Percentiles rank a stretch among this genome's conserved stretches.
phyloP scores from a whole-genome alignment of 2,113 vertebrate genomes.

The Lampris incognitus region DNA sequence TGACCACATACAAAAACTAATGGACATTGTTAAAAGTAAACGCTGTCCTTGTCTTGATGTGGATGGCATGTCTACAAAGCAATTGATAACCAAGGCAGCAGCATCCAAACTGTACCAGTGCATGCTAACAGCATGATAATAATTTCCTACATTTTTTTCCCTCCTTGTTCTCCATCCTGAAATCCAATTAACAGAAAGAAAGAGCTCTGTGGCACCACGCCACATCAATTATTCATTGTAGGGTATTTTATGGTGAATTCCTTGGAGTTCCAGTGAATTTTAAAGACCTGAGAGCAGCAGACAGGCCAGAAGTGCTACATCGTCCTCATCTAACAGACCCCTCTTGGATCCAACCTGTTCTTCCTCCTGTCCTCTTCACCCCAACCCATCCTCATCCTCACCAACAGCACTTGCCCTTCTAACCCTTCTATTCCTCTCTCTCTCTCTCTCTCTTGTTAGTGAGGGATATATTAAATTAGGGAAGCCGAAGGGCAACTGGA shows the following conservation, averaged over 20 bases:
- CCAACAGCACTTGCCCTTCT: neutral
- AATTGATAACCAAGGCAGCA: constrained; percentile 34
- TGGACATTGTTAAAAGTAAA: too few species aligned
- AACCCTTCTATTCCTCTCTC: constrained; percentile 13
- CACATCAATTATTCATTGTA: constrained; percentile 82
- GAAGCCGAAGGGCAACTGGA: constrained; percentile 10
- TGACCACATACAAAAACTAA: too few species aligned
- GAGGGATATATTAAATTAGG: neutral
- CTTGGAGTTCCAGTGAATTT: constrained; percentile 78
- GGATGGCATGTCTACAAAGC: constrained; percentile 20
- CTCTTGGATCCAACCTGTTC: constrained; percentile 49
- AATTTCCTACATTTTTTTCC: constrained; percentile 41
- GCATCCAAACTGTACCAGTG: constrained; percentile 34
- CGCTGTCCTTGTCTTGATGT: too few species aligned
- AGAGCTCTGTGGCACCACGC: constrained; percentile 70
- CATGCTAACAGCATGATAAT: constrained; percentile 49
- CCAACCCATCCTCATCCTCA: neutral
- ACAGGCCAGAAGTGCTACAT: constrained; percentile 77
- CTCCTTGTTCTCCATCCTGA: constrained; percentile 53
- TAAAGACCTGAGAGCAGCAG: constrained; percentile 67
- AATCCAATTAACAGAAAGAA: constrained; percentile 82
- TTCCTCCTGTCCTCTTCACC: constrained; percentile 7
- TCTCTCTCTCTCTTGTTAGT: constrained; percentile 19
- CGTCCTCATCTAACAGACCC: constrained; percentile 68
- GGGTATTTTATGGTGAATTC: constrained; percentile 74